phyloP scores from a whole-genome alignment of 2,888 invertebrate genomes.

The Drosophila nigricruria region DNA sequence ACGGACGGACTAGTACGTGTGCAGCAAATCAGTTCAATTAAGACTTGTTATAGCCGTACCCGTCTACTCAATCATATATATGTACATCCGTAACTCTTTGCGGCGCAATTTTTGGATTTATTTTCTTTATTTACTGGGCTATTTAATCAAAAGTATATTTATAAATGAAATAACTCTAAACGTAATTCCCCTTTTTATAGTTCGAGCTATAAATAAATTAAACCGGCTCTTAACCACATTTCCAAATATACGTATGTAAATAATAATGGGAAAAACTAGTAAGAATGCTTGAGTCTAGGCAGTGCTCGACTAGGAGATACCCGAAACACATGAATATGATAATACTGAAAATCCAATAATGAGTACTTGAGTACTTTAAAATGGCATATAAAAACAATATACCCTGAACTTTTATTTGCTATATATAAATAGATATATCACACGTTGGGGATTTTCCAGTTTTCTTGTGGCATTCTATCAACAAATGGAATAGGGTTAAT shows the following conservation, averaged over 20 bases:
- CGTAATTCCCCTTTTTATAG: neutral
- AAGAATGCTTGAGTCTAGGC: too few relatives aligned
- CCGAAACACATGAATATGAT: neutral
- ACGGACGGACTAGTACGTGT: slow-evolving; percentile 37
- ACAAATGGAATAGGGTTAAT: slow-evolving; percentile 29
- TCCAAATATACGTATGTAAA: slow-evolving; percentile 8
- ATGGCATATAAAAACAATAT: neutral
- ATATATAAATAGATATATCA: neutral
- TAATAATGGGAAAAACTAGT: neutral
- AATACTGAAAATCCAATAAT: too few relatives aligned
- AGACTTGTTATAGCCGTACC: slow-evolving; percentile 51
- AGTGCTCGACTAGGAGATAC: neutral
- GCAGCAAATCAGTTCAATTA: slow-evolving; percentile 68
- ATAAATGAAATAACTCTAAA: neutral
- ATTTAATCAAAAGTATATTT: slow-evolving; percentile 3
- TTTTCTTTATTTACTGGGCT: neutral
- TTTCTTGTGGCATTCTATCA: slow-evolving; percentile 11
- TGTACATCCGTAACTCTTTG: slow-evolving; percentile 21
- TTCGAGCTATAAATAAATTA: slow-evolving; percentile 22
- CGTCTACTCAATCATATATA: neutral
- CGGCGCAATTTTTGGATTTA: slow-evolving; percentile 25
- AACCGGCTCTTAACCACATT: slow-evolving; percentile 2
- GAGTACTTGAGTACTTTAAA: too few relatives aligned
- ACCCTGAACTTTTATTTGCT: neutral
- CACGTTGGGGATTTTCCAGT: slow-evolving; percentile 12